These are phyloP conservation scores for Alfaro cultratus DNA, from an alignment of 2,797 vertebrate species.

Conservation along the genomic window DNA sequence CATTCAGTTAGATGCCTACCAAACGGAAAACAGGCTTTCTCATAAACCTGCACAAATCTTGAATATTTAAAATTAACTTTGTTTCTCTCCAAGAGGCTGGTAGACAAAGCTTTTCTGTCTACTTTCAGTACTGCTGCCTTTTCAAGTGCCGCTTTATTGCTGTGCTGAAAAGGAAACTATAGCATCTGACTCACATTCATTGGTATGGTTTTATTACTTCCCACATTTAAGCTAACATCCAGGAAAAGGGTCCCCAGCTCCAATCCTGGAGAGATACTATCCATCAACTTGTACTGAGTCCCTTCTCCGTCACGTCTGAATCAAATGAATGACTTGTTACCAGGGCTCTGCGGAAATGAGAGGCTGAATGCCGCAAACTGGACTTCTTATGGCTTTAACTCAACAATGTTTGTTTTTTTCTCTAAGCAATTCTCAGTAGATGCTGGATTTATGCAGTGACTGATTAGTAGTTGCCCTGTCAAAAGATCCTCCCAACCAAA, in stretches of 20 bases:
- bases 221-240: neutral
- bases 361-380: neutral
- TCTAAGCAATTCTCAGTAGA: no score
- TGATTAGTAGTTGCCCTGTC: no score
- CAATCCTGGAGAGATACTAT: neutral
- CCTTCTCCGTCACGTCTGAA: neutral
- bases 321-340: neutral
- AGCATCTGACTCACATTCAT: neutral
- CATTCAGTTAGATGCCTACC: neutral
- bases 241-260: neutral
- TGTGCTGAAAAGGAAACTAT: neutral
- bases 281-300: neutral
- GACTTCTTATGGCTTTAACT: no score
- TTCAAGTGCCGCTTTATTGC: neutral
- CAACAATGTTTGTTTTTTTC: no score
- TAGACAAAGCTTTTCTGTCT: neutral
- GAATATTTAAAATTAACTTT: neutral
- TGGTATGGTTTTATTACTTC: neutral
- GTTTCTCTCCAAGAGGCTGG: neutral
- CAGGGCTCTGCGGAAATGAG: neutral
- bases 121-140: neutral
- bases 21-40: neutral
- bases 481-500: no score
- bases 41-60: neutral
- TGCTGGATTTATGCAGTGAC: no score